Evolutionary conservation across 1,140 invertebrate genomes (phyloP).

Genomic region (Nasonia vitripennis): DNA sequence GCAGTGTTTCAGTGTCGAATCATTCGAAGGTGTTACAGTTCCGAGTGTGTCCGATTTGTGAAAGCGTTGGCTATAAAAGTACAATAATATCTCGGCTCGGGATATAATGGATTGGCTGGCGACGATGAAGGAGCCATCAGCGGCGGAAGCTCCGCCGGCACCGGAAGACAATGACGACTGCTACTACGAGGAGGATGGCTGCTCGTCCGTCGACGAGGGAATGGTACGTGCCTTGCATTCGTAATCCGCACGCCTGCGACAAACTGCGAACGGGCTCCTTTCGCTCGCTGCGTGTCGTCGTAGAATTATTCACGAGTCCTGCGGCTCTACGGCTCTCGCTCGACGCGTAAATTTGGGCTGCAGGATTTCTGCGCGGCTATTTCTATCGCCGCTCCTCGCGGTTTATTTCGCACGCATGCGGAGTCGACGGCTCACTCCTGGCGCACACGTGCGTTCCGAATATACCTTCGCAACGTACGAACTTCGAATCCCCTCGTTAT

Average conservation of each 20-base stretch:
- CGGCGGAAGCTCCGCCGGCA: conserved; percentile 57
- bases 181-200: conserved; percentile 66
- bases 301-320: conserved; percentile 13
- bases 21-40: not conserved
- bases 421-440: too few species aligned
- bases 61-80: not conserved
- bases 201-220: conserved; percentile 66
- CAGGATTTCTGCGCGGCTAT: conserved; percentile 1
- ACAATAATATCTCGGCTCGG: not conserved
- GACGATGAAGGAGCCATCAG: conserved; percentile 63
- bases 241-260: not conserved
- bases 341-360: not conserved
- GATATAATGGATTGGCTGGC: conserved; percentile 67
- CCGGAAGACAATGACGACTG: conserved; percentile 67
- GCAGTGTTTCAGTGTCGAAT: not conserved
- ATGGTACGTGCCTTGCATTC: conserved; percentile 67
- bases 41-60: too few species aligned
- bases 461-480: too few species aligned
- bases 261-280: not conserved
- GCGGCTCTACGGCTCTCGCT: not conserved
- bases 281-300: not conserved
- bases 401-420: not conserved
- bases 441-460: too few species aligned
- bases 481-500: too few species aligned
- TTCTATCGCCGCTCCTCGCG: not conserved